Evolutionary conservation across 2,888 invertebrate species (phyloP).

Genomic region (Schizaphis graminum): DNA sequence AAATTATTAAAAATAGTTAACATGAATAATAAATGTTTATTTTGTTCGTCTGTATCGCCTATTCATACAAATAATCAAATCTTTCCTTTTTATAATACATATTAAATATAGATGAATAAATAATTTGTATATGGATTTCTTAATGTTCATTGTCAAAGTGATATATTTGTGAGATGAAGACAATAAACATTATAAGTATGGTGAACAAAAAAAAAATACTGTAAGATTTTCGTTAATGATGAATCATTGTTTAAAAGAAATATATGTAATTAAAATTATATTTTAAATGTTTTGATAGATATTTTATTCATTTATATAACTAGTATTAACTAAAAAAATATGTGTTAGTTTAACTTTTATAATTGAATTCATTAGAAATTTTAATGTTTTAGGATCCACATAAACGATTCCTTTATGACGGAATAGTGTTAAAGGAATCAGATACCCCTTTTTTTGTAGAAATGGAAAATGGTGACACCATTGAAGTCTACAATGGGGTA

Average conservation of each 20-base stretch:
- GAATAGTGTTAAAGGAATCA: too few species aligned
- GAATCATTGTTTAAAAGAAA: not conserved
- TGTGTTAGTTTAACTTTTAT: not conserved
- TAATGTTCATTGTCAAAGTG: not conserved
- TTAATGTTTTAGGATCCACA: constrained; percentile 80
- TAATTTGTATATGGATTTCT: not conserved
- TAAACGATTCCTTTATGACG: constrained; percentile 69
- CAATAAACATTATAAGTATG: not conserved
- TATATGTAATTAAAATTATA: not conserved
- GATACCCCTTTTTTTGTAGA: fast-evolving
- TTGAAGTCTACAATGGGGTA: too few species aligned
- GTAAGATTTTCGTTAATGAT: not conserved
- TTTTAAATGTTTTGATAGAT: not conserved
- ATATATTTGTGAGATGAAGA: not conserved
- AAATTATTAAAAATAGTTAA: too few species aligned
- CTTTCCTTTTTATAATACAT: not conserved
- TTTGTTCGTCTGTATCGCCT: too few species aligned
- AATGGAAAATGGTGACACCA: constrained; percentile 73
- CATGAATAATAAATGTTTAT: too few species aligned
- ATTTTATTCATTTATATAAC: not conserved
- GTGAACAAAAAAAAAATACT: too few species aligned
- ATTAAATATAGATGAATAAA: not conserved
- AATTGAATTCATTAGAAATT: not conserved
- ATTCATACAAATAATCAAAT: too few species aligned
- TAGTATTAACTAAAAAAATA: not conserved